Percentiles rank a stretch among this genome's conserved stretches.
Evolutionary conservation across 2,113 vertebrate genomes (phyloP).

Genomic region (Sminthopsis crassicaudata): DNA sequence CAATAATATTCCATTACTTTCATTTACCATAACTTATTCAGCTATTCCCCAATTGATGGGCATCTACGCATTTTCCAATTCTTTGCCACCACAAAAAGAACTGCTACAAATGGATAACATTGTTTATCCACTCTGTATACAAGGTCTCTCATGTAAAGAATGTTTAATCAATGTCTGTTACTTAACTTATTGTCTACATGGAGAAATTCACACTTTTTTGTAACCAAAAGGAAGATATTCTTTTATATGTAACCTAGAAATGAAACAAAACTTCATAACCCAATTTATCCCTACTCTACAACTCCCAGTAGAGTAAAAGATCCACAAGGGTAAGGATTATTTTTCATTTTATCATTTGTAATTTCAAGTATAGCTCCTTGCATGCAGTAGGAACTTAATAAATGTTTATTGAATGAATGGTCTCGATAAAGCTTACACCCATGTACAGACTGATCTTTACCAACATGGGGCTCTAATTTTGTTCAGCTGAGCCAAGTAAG

Average conservation of each 20-base stretch:
- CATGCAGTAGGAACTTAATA: background rate
- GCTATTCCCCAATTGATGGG: no score
- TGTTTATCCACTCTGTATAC: background rate
- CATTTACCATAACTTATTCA: no score
- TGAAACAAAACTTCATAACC: background rate
- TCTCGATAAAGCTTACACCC: background rate
- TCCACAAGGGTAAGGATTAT: background rate
- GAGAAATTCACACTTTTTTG: background rate
- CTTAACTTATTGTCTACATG: background rate
- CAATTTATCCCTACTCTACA: background rate
- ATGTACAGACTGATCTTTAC: background rate
- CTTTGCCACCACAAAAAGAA: no score
- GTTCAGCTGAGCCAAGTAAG: background rate
- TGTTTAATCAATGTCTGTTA: background rate
- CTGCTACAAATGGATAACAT: background rate
- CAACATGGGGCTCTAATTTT: background rate
- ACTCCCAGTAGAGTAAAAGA: background rate
- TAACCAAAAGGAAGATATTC: background rate
- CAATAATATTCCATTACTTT: no score
- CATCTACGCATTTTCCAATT: no score
- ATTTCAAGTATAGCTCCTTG: background rate
- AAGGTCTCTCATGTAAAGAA: background rate
- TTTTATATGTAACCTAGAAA: background rate
- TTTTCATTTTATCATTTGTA: background rate
- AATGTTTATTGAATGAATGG: background rate